Percentiles rank a stretch among this genome's conserved stretches.
Conservation (phyloP, 2,797 vertebrate species). For the Cebuella pygmaea region DNA sequence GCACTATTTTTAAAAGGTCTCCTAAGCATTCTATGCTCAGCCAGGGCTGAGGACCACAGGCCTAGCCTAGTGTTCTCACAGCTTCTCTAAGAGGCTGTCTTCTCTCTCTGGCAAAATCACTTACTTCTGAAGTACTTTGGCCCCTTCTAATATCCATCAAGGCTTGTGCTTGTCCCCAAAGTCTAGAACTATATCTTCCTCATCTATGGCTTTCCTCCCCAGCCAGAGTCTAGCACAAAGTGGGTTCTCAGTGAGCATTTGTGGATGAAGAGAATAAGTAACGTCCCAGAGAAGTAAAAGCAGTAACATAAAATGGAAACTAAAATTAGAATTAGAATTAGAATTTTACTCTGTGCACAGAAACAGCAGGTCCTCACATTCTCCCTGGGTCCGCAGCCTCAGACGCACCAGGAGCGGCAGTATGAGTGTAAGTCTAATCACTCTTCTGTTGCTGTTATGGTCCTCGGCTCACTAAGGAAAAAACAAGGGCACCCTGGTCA, state of each 20-base stretch:
- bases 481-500: neutral
- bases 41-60: neutral
- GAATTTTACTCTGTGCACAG: neutral
- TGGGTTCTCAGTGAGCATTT: neutral
- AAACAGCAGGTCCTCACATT: neutral
- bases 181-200: neutral
- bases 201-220: fast-evolving
- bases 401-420: neutral
- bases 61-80: neutral
- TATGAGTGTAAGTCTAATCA: fast-evolving
- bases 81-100: neutral
- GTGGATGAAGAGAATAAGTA: neutral
- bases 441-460: neutral
- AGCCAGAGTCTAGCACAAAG: neutral
- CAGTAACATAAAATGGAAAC: neutral
- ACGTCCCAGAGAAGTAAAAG: neutral
- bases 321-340: no score
- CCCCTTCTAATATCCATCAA: neutral
- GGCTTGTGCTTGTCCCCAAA: neutral
- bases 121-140: neutral
- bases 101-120: neutral
- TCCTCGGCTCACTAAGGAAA: neutral
- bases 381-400: neutral
- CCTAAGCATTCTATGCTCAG: neutral
- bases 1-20: neutral